Evolutionary conservation across 2,797 vertebrate species (phyloP), one percentile per base, ranked within the genome.

Genomic region (Lepus townsendii): DNA sequence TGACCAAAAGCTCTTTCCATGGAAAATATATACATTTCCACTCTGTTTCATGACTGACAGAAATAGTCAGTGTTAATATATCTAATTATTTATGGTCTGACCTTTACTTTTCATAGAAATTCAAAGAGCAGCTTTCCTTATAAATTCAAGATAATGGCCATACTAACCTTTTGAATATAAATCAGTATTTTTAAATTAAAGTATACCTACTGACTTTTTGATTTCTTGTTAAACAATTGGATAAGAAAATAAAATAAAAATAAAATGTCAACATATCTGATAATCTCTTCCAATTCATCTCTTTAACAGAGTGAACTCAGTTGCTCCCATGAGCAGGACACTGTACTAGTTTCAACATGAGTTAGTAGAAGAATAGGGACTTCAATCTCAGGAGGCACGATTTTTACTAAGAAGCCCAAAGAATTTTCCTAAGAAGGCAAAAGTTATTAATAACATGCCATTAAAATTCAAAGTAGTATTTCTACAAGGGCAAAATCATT

Each of bases 181-280:
- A 92, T 92, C 77, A 94, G 79, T n/a, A 83, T 88, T 91, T 93
- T 91, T 24, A 66, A 93, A 90, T 88, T 93, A 88, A 93, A 90
- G 17, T 82, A 22, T 82, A 62, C n/a, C 3, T 4, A 52, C 42
- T 83, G 86, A 47, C 47, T 71, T 87, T 94, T 92, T 88, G 35
- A 91, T 96, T 92, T 96, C 66, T 88, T 92, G 2, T 50, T 87
- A 92, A 91, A 87, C 66, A 96, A 95, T 83, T 9, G 62, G 38
- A 91, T 35, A 35, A 92, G 57, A 90, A 69, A 82, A 89, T 35
- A 86, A 94, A 76, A 93, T 42, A 91, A 80, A 93, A 92, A 93
- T 12, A 65, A n/a, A 78, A 93, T 83, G 86, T 90, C 47, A 88
- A 65, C 78, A 42, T 24, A 62, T 24, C 52, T 76, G 42, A 27